Base-by-base conservation (phyloP, 1,140 invertebrate genomes). In the Halesus radiatus region DNA sequence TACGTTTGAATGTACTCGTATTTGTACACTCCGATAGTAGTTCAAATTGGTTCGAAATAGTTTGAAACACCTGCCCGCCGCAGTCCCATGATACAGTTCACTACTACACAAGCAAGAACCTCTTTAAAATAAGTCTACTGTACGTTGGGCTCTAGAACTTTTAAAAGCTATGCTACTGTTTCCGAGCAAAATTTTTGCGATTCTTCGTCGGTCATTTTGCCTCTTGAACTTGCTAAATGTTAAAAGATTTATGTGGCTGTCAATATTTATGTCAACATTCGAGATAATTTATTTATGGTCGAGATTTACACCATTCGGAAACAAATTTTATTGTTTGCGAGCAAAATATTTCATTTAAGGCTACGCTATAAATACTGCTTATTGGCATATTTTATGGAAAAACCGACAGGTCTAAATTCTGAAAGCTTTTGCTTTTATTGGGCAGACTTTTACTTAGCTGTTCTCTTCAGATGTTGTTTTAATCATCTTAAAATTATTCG, bases 321-420 rank as follows among this genome's bases (percentile, higher is more conserved):
- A 72, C 50, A 66, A 79, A 60, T 79, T 79, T 79, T 79, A 79
- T 79, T 79, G 68, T 79, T 72, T 62, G 64, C 66, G 52, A 60
- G 53, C 53, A 54, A 66, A 66, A 78, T 78, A 78, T 78, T 78
- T 78, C 76, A 78, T 78, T 45, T 68, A 68, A 20, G 52, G 76
- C 62, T 18, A n/a, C 45, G 62, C 76, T 68, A 78, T 78, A 78
- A 78, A 78, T 78, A 78, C 50, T 78, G 62, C 68, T 68, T 64
- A 52, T 62, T 78, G 76, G 62, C 76, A 68, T 78, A 54, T 78
- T 78, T 78, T 78, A 78, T 78, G 60, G 20, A 78, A 66, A 68
- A 37, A 26, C 22, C 7, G 72, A 68, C 76, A 66, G 74, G 56
- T 6, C 53, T 56, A 54, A 62, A 62, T 45, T 58, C 8, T 53